Conservation (phyloP, 2,113 vertebrate genomes). For the Oceanites oceanicus region DNA sequence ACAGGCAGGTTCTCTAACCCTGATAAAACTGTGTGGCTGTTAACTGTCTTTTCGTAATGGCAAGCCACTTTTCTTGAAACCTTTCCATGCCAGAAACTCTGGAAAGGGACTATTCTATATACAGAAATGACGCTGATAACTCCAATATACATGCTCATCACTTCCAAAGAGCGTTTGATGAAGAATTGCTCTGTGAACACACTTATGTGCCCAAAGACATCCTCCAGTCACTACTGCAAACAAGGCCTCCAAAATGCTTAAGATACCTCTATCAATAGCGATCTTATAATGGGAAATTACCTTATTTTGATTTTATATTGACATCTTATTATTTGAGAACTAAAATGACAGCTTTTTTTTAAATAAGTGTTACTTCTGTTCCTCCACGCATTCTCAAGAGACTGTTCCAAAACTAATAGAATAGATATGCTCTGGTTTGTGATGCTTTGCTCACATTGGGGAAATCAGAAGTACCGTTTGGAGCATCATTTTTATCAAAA, state of each 20-base stretch:
- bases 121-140: not conserved
- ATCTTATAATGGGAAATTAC: not conserved
- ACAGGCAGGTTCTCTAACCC: not conserved
- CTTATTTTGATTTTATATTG: not conserved
- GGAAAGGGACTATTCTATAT: not conserved
- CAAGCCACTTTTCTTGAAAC: not conserved
- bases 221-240: not conserved
- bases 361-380: not conserved
- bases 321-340: not conserved
- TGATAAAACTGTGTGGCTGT: not conserved
- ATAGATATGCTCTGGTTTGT: not conserved
- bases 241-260: not conserved
- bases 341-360: not conserved
- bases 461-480: not conserved
- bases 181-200: not conserved
- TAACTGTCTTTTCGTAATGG: not conserved
- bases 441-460: not conserved
- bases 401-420: not conserved
- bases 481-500: not conserved
- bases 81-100: not conserved
- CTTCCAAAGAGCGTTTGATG: not conserved
- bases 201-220: not conserved
- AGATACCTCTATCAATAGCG: not conserved
- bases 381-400: accelerated
- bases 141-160: not conserved